Base-by-base conservation (phyloP, 2,797 vertebrate species). In the Apogon talboti region DNA sequence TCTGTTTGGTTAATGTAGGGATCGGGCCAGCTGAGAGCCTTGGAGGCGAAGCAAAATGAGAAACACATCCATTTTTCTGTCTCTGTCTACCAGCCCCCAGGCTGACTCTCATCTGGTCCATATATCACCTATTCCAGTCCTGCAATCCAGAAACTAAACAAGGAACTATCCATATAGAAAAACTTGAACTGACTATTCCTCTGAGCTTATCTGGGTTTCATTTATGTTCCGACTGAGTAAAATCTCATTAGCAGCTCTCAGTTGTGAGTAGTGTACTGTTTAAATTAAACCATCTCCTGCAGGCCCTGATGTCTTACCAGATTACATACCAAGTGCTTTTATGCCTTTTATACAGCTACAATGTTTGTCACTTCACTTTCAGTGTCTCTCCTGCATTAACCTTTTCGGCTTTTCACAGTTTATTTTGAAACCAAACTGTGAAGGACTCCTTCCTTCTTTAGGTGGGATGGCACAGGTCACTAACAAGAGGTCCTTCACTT, bases 1-100 rank as follows among this genome's bases (percentile, higher is more conserved):
- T 94, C 92, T 91, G 89, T 93, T 93, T 92, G 91, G 86, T 86
- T 92, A 93, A 92, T 92, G 91, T 84, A 81, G 83, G 83, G 76
- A 83, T 85, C 83, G 89, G 86, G 83, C 85, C 79, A 80, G 77
- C 71, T 85, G 74, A 80, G 80, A 82, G 89, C 84, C 86, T 83
- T 37, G 65, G 82, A 91, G 89, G 79, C 70, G 57, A 84, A 82
- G 67, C 69, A 79, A 87, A 82, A 92, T 81, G 86, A 88, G 87
- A 85, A 89, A 86, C 82, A 81, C 74, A 83, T 84, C 78, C 66
- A 82, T 86, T 88, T 86, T 81, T 84, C 85, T 87, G 79, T 78
- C 80, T 87, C 57, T 78, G 88, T 85, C 81, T 82, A 48, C 61
- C 60, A 76, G 80, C 78, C 82, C 81, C 78, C 55, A 66, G 86